phyloP scores from a whole-genome alignment of 2,888 invertebrate species.

The Melinaea marsaeus region DNA sequence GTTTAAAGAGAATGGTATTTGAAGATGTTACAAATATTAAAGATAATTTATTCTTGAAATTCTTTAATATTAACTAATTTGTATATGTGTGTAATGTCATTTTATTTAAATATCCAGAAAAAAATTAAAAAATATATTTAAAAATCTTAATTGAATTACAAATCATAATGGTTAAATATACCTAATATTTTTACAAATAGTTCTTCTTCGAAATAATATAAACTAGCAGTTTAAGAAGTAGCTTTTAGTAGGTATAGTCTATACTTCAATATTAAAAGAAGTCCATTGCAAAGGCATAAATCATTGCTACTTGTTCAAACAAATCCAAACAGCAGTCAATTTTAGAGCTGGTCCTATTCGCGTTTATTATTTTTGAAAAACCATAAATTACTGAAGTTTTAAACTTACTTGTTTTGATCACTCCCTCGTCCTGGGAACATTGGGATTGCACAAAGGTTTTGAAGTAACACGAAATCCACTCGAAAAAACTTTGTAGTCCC shows the following conservation, averaged over 20 bases:
- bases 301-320: conserved; percentile 12
- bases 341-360: conserved; percentile 10
- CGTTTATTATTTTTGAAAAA: conserved; percentile 20
- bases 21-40: too few relatives aligned
- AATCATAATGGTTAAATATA: too few relatives aligned
- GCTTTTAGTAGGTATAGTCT: conserved; percentile 8
- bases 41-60: too few relatives aligned
- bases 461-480: conserved; percentile 47
- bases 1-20: background rate
- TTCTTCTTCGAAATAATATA: conserved; percentile 15
- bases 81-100: too few relatives aligned
- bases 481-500: conserved; percentile 56
- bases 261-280: background rate
- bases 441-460: conserved; percentile 51
- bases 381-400: conserved; percentile 34
- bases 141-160: too few relatives aligned
- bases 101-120: too few relatives aligned
- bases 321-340: conserved; percentile 17
- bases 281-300: conserved; percentile 10
- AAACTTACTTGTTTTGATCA: conserved; percentile 62
- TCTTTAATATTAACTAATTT: too few relatives aligned
- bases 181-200: background rate
- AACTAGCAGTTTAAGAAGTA: conserved; percentile 10
- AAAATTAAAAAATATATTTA: too few relatives aligned
- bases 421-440: conserved; percentile 68